Base-by-base conservation (phyloP, 1,140 invertebrate species). In the Temnothorax longispinosus region DNA sequence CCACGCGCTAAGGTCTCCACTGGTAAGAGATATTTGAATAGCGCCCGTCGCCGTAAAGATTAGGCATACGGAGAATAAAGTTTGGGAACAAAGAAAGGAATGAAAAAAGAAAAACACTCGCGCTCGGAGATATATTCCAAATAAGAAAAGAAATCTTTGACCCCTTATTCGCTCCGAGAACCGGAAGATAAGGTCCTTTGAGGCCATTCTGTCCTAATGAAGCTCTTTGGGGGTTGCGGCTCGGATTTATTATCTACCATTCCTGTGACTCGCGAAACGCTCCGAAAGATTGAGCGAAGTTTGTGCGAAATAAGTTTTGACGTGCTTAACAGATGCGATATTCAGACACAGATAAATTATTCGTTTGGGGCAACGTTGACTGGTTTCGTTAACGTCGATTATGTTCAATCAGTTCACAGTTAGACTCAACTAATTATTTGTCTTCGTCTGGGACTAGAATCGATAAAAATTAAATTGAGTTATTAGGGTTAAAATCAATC, bases 11-110 rank as follows among this genome's bases (percentile, higher is more conserved):
- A 71, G 21, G 35, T 81, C 75, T 69, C 54, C 21, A 69, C 56
- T 54, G 75, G 41, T 15, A 54, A 38, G 35, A 60, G 41, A 50
- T 75, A 60, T 84, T 75, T 84, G 80, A 84, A 84, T 84, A 84
- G 69, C 54, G 54, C 27, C 35, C 54, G 41, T 35, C 38, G 65
- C 44, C 67, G 27, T 58, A 38, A 82, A 74, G 54, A 84, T 84
- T 84, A 74, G 80, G 35, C 80, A 62, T 38, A 62, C 41, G 32
- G 41, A 11, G 69, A 38, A 47, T 27, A 62, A 60, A 62, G 52
- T 56, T 47, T 13, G 41, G 41, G 15, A 27, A 32, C 50, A 21
- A 38, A 41, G 11, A 21, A 32, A 74, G 18, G 10, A 52, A 50
- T 11, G 10, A 27, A 50, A 11, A 44, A 72, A 52, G 41, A 82